These are phyloP conservation scores for Dromiciops gliroides DNA, from an alignment of 2,113 vertebrate species.

Conservation along the genomic window DNA sequence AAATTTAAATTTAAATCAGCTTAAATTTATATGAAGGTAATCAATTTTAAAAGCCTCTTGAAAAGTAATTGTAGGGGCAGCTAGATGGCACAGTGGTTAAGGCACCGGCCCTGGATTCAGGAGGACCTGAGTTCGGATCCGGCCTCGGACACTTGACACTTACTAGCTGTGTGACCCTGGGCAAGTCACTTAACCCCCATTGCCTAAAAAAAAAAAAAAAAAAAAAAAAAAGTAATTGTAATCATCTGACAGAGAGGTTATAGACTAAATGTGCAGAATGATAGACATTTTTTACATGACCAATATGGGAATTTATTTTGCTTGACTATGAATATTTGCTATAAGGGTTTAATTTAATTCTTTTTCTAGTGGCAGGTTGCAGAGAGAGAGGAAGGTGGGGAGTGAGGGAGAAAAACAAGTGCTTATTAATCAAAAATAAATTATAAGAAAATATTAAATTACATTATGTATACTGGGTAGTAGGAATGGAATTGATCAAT, in stretches of 20 bases:
- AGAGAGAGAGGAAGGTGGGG: neutral
- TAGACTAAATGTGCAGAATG: neutral
- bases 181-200: no score
- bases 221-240: neutral
- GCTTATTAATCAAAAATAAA: slow-evolving; percentile 3
- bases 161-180: no score
- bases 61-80: neutral
- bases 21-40: neutral
- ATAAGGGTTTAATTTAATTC: neutral
- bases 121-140: no score
- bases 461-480: slow-evolving; percentile 33
- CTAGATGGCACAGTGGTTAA: no score
- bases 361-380: neutral
- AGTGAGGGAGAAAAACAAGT: neutral
- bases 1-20: neutral
- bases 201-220: no score
- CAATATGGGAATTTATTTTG: neutral
- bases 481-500: slow-evolving; percentile 56
- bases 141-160: no score
- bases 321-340: neutral
- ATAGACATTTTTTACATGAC: neutral
- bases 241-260: neutral
- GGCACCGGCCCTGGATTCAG: no score
- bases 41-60: neutral
- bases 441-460: slow-evolving; percentile 39